Percentiles rank a stretch among this genome's conserved stretches.
These are phyloP conservation scores for Trinectes maculatus DNA, from an alignment of 2,113 vertebrate species.

Conservation along the genomic window DNA sequence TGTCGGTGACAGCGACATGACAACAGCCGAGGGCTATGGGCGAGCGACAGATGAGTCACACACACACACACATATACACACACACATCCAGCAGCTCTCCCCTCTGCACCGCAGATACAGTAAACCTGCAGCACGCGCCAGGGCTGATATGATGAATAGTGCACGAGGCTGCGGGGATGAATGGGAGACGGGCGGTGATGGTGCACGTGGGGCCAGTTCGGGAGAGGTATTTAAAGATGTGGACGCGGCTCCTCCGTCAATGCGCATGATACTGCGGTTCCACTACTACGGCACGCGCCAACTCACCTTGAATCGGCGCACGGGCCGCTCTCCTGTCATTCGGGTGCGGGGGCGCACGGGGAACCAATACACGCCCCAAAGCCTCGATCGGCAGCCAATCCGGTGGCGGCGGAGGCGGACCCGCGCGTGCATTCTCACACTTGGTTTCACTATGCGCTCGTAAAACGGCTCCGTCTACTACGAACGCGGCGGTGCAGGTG, in stretches of 20 bases:
- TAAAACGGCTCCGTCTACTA: slow-evolving; percentile 84
- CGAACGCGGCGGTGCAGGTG: slow-evolving; percentile 83
- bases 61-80: neutral
- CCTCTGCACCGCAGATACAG: slow-evolving; percentile 4
- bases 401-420: slow-evolving; percentile 71
- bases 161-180: slow-evolving; percentile 5
- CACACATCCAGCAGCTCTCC: slow-evolving; percentile 16
- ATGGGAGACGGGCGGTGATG: slow-evolving; percentile 47
- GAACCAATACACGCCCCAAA: slow-evolving; percentile 83
- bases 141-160: slow-evolving; percentile 6
- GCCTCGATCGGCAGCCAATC: slow-evolving; percentile 65
- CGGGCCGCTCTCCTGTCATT: slow-evolving; percentile 74
- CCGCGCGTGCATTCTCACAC: slow-evolving; percentile 82
- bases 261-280: slow-evolving; percentile 99
- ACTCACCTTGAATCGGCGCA: slow-evolving; percentile 93
- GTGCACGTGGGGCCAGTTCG: slow-evolving; percentile 65
- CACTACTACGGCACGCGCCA: slow-evolving; percentile 89
- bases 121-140: slow-evolving; percentile 25
- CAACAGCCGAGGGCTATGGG: slow-evolving; percentile 60
- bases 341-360: slow-evolving; percentile 64
- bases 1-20: slow-evolving; percentile 61
- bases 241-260: slow-evolving; percentile 79
- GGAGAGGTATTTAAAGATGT: slow-evolving; percentile 70
- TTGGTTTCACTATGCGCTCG: slow-evolving; percentile 87
- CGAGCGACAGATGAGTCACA: slow-evolving; percentile 66